Evolutionary conservation across 2,888 invertebrate genomes (phyloP).

Genomic region (Diarsia dahlii): DNA sequence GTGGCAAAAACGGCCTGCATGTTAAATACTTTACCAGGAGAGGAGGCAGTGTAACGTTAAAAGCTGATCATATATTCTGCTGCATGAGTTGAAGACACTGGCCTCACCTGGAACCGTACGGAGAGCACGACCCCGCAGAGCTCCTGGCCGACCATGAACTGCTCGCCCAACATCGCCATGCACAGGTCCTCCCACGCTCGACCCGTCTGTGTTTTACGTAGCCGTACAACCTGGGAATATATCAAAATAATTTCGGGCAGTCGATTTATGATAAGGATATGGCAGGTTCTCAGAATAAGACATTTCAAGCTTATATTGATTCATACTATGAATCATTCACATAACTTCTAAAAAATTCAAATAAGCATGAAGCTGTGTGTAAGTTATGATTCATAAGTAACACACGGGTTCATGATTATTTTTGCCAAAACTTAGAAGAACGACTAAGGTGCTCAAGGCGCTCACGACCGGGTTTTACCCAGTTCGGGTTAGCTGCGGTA

Average conservation of each 20-base stretch:
- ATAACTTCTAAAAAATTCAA: too few species aligned
- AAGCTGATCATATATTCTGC: neutral
- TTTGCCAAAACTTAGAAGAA: neutral
- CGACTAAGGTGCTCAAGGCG: neutral
- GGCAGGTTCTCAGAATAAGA: neutral
- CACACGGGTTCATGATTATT: neutral
- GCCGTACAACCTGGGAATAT: conserved; percentile 93
- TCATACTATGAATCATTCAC: neutral
- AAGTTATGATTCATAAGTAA: too few species aligned
- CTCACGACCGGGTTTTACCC: neutral
- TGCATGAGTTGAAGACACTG: neutral
- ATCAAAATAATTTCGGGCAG: neutral
- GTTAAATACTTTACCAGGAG: neutral
- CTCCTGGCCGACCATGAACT: conserved; percentile 99
- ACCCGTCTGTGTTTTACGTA: conserved; percentile 98
- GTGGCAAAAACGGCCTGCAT: neutral
- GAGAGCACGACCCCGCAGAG: conserved; percentile 99
- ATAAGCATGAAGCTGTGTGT: too few species aligned
- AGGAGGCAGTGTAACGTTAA: neutral
- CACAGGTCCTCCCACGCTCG: conserved; percentile 99
- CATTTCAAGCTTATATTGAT: neutral
- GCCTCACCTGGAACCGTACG: conserved; percentile 95
- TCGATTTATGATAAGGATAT: neutral
- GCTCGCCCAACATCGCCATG: conserved; percentile 99
- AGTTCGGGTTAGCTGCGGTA: neutral